Base-by-base conservation (phyloP, 2,888 invertebrate species). In the Macrosoma leucophasiata region DNA sequence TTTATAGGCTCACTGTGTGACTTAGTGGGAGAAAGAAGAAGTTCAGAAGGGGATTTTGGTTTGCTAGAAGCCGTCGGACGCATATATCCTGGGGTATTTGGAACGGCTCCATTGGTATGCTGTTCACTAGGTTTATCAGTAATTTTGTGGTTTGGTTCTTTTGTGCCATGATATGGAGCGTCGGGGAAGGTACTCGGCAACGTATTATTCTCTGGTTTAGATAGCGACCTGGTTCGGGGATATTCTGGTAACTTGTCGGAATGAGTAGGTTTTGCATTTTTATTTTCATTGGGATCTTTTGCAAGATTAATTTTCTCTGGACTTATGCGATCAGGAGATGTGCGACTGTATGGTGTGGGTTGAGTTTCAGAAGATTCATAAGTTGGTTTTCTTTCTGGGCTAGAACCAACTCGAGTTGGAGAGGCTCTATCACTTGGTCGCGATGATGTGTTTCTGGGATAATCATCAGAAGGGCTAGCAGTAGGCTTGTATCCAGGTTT, bases 41-140 rank as follows among this genome's bases (percentile, higher is more conserved):
- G 41, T 29, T 43, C 49, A 4, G 39, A 38, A 5, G 41, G 31
- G 27, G 33, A 50, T 29, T 43, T 60, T 1, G 52, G 37, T 39
- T 59, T 52, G 28, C 51, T 61, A 4, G 58, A 45, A 35, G 54
- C 59, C 11, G 67, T 75, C 17, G 70, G 67, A 47, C 40, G 65
- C 68, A 68, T 71, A 41, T 69, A 74, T 11, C 62, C 63, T 4
- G 74, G 74, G 39, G 59, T 60, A 29, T 54, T 55, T 20, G 63
- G 58, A 29, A 61, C 58, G 25, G 9, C 19, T 17, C 2, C 14
- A 17, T 37, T 27, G 25, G 37, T 31, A 28, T 52, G 57, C 11
- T 31, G 24, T 23, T 41, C 43, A 4, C 32, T 33, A 3, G 31
- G 25, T 24, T 50, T 45, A 39, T 42, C 29, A 18, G 41, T 19